Evolutionary conservation across 2,888 invertebrate genomes (phyloP), one percentile per base, ranked within the genome.

Genomic region (Chaitophorus viminalis): DNA sequence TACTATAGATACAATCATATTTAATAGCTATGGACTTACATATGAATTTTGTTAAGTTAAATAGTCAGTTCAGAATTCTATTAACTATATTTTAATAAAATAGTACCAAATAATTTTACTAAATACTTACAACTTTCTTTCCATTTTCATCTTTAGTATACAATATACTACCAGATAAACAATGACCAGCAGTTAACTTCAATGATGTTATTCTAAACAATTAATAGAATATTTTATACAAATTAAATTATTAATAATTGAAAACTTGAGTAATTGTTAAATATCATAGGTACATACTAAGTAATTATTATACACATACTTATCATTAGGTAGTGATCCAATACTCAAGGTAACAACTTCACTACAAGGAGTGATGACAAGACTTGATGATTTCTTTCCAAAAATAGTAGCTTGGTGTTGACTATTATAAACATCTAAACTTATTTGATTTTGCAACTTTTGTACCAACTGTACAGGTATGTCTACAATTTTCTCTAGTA

Each of bases 131-230:
- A 90, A 95, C 95, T 92, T 95, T 95, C 90, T 96, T 96, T 0
- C 94, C 95, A 18, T 94, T 92, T 91, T 98, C 98, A 92, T 98
- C 98, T 92, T 96, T 97, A 33, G 95, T 94, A 91, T 96, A 94
- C 3, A 95, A 94, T 89, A 98, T 92, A 14, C 93, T 92, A 86
- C 99, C 98, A 89, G 94, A 93, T 88, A 98, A 93, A 92, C 95
- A 95, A 90, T 96, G 94, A 14, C 96, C 96, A 72, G 91, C 1
- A 90, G 89, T 79, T 29, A 90, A 81, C 21, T 87, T 90, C 70
- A 89, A 89, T 85, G 90, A 90, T 60, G 89, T 87, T 31, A 89
- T 83, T 91, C 92, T 88, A 91, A 85, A 88, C 81, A 88, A 82
- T 46, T 14, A 46, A 14, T 46, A 85, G 89, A 85, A 88, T 65